A percentile compares a stretch with the other conserved stretches of the same genome.
Evolutionary conservation across 2,113 vertebrate genomes (phyloP).

Genomic region (Ondatra zibethicus): DNA sequence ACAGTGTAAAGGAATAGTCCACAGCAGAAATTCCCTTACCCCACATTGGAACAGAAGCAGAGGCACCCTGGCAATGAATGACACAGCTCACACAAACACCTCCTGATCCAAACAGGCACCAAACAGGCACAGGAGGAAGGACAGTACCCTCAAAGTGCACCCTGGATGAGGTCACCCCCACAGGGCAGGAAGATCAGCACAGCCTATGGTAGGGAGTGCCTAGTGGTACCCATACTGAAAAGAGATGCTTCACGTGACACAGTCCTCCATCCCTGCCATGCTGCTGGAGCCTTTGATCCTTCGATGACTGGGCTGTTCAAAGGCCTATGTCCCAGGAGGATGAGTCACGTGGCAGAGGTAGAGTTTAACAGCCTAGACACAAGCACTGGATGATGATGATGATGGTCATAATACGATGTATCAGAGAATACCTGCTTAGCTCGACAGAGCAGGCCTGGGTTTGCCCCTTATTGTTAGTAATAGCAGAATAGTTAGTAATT

Average conservation of each 20-base stretch:
- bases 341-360: neutral
- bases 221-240: neutral
- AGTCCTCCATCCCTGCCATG: neutral
- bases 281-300: neutral
- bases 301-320: neutral
- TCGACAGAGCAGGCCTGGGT: rapidly evolving
- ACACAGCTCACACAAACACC: neutral
- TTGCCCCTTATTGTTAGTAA: neutral
- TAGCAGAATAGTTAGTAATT: neutral
- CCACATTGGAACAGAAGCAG: neutral
- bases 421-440: neutral
- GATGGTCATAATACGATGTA: rapidly evolving
- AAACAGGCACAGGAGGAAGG: neutral
- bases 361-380: neutral
- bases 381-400: neutral
- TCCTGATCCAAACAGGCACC: neutral
- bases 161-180: neutral
- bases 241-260: neutral
- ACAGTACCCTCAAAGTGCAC: neutral
- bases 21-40: neutral
- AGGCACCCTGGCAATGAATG: neutral
- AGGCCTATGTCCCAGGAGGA: neutral
- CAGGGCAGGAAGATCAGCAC: neutral
- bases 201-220: rapidly evolving
- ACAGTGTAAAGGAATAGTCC: no score